Conservation (phyloP, 2,888 invertebrate genomes). For the Crossocerus cetratus region DNA sequence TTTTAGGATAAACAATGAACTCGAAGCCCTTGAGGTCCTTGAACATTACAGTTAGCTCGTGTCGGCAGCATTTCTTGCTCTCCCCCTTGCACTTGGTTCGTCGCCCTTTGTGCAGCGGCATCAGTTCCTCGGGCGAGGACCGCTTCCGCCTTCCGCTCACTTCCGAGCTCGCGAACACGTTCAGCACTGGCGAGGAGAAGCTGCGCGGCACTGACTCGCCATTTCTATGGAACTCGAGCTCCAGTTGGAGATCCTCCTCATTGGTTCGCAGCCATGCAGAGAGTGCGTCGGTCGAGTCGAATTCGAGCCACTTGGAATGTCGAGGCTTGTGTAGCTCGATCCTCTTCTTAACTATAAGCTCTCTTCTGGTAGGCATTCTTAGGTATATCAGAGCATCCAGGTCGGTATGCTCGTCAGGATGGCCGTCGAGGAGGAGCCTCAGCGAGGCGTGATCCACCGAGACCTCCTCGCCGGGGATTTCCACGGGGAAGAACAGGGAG, state of each 20-base stretch:
- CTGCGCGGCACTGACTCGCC: constrained; percentile 71
- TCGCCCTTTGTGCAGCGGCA: constrained; percentile 74
- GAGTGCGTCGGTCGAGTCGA: constrained; percentile 80
- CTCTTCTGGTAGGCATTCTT: constrained; percentile 54
- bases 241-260: constrained; percentile 78
- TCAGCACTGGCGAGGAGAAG: constrained; percentile 71
- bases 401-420: constrained; percentile 29
- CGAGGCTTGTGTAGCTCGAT: constrained; percentile 69
- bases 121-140: constrained; percentile 64
- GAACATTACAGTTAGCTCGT: constrained; percentile 83
- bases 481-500: constrained; percentile 62
- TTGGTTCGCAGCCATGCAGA: constrained; percentile 77
- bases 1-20: constrained; percentile 84
- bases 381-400: constrained; percentile 62
- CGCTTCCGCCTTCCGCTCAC: constrained; percentile 46
- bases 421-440: constrained; percentile 72
- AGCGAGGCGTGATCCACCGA: constrained; percentile 77
- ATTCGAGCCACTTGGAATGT: constrained; percentile 80
- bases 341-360: constrained; percentile 72
- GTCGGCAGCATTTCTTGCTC: constrained; percentile 82
- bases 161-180: constrained; percentile 62
- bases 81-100: constrained; percentile 79
- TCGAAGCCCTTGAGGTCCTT: constrained; percentile 82
- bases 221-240: constrained; percentile 77
- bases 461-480: constrained; percentile 48